A percentile compares a stretch with the other conserved stretches of the same genome.
Evolutionary conservation across 2,888 invertebrate genomes (phyloP).

Genomic region (Atrina japonica): DNA sequence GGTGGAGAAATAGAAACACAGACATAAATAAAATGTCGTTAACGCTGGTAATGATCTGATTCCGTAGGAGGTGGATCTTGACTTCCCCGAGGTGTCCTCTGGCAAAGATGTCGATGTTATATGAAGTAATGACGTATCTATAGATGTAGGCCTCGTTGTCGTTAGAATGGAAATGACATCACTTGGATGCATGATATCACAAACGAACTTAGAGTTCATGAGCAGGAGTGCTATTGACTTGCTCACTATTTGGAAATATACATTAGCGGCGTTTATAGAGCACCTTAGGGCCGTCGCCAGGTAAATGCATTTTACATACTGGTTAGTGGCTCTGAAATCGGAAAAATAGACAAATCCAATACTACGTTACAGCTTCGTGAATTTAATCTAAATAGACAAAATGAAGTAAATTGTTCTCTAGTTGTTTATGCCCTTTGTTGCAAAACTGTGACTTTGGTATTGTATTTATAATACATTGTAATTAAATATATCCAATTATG

Average conservation of each 20-base stretch:
- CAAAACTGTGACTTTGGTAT: no score
- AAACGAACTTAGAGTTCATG: constrained; percentile 41
- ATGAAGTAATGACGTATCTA: constrained; percentile 15
- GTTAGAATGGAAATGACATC: constrained; percentile 62
- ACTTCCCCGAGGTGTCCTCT: no score
- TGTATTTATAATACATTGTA: no score
- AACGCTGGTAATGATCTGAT: no score
- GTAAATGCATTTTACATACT: constrained; percentile 70
- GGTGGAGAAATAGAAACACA: no score
- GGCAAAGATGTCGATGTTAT: constrained; percentile 35
- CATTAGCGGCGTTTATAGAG: constrained; percentile 66
- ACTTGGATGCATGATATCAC: constrained; percentile 56
- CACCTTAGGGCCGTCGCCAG: constrained; percentile 69
- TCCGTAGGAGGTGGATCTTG: no score
- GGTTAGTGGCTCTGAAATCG: constrained; percentile 61
- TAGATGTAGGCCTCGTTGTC: constrained; percentile 53
- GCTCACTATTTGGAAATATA: constrained; percentile 66
- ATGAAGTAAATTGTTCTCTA: no score
- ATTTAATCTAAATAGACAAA: no score
- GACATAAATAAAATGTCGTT: no score
- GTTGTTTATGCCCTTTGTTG: no score
- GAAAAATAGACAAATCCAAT: background rate
- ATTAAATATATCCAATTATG: no score
- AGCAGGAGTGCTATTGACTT: constrained; percentile 55
- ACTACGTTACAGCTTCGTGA: no score